Evolutionary conservation across 1,140 invertebrate species (phyloP).

Genomic region (Leucophenga varia): DNA sequence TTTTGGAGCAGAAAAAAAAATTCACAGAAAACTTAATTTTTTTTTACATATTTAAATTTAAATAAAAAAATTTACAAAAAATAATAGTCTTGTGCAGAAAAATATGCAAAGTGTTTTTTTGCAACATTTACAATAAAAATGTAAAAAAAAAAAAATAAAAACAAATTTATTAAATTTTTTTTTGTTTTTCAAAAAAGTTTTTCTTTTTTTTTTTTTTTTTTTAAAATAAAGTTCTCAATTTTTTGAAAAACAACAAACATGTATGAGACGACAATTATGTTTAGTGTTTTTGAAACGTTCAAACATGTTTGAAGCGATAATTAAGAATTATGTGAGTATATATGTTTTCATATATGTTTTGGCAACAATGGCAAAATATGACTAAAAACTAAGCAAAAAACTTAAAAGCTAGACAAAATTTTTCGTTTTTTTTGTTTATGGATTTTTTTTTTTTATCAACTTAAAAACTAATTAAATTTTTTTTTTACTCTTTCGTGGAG

Average conservation of each 20-base stretch:
- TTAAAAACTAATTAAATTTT: constrained; percentile 18
- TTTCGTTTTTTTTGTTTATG: constrained; percentile 32
- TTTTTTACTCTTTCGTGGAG: constrained; percentile 14
- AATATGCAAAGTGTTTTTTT: background rate
- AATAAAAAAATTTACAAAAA: background rate
- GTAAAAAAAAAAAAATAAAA: background rate
- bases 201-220: too few species aligned
- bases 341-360: too few species aligned
- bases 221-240: too few species aligned
- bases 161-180: too few species aligned
- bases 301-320: too few species aligned
- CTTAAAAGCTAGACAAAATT: constrained; percentile 2
- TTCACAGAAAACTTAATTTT: constrained; percentile 23
- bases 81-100: background rate
- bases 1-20: constrained; percentile 12
- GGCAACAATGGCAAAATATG: background rate
- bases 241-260: too few species aligned
- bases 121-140: too few species aligned
- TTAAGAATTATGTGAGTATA: too few species aligned
- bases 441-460: constrained; percentile 36
- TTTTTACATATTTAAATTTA: constrained; percentile 11
- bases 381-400: background rate
- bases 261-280: too few species aligned
- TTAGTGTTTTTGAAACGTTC: too few species aligned
- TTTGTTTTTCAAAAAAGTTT: too few species aligned